These are phyloP conservation scores for Patella vulgata DNA, from an alignment of 1,140 invertebrate species.

Conservation along the genomic window DNA sequence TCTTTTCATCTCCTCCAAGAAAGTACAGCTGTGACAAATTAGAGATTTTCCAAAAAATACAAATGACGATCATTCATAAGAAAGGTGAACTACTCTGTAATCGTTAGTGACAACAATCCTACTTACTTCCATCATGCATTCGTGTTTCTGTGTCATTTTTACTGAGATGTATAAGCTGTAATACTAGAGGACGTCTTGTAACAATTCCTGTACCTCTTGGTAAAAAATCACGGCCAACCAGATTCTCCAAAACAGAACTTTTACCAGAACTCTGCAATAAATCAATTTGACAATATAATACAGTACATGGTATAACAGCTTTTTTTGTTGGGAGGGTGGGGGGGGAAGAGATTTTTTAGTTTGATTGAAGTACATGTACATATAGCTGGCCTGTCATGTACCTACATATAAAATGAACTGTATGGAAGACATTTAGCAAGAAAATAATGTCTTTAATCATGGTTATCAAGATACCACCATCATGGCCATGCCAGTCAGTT, in stretches of 20 bases:
- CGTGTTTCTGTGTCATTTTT: slow-evolving; percentile 87
- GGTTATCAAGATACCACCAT: too few relatives aligned
- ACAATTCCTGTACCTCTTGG: slow-evolving; percentile 98
- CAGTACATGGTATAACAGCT: not conserved
- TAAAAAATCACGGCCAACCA: slow-evolving; percentile 98
- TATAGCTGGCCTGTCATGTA: not conserved
- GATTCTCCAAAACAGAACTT: slow-evolving; percentile 97
- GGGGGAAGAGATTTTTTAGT: not conserved
- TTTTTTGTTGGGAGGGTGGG: not conserved
- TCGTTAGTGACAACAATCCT: too few relatives aligned
- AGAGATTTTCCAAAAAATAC: too few relatives aligned
- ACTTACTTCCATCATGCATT: slow-evolving; percentile 81
- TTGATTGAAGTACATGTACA: not conserved
- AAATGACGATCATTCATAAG: too few relatives aligned
- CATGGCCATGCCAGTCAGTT: too few relatives aligned
- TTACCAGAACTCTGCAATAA: slow-evolving; percentile 93
- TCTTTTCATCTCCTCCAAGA: too few relatives aligned
- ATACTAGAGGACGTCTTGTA: slow-evolving; percentile 90
- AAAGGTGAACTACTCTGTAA: too few relatives aligned
- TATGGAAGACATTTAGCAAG: too few relatives aligned
- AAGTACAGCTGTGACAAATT: too few relatives aligned
- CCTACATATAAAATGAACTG: too few relatives aligned
- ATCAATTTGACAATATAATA: slow-evolving; percentile 6
- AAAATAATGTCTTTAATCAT: too few relatives aligned
- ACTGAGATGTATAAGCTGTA: slow-evolving; percentile 93